A percentile compares a stretch with the other conserved stretches of the same genome.
These are phyloP conservation scores for Monomorium pharaonis DNA, from an alignment of 1,140 invertebrate species.

Conservation along the genomic window DNA sequence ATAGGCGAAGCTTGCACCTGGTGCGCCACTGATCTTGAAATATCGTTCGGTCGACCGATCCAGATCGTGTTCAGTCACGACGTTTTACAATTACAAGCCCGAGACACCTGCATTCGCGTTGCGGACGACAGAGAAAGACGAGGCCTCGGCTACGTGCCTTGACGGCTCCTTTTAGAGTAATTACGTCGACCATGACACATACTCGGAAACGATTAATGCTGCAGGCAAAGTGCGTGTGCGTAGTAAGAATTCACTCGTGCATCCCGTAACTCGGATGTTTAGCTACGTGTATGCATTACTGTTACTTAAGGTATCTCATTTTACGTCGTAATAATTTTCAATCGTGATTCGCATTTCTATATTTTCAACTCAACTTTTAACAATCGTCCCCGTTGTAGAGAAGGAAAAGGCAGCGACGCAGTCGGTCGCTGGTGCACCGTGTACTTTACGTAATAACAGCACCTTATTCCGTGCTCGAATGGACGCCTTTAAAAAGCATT, in stretches of 20 bases:
- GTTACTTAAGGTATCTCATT: not conserved
- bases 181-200: constrained; percentile 63
- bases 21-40: constrained; percentile 65
- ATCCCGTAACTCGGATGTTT: not conserved
- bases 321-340: not conserved
- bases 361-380: not conserved
- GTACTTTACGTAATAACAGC: constrained; percentile 22
- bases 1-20: constrained; percentile 51
- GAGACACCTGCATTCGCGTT: constrained; percentile 52
- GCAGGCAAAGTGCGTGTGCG: not conserved
- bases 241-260: not conserved
- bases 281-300: not conserved
- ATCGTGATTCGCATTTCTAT: not conserved
- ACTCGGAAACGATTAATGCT: constrained; percentile 38
- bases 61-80: constrained; percentile 54
- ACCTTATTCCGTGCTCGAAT: not conserved
- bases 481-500: constrained; percentile 17
- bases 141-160: constrained; percentile 44
- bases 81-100: not conserved
- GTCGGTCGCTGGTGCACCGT: not conserved
- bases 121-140: constrained; percentile 11
- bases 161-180: constrained; percentile 64
- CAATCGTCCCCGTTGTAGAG: not conserved
- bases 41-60: constrained; percentile 6
- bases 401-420: not conserved